Evolutionary conservation across 1,140 invertebrate genomes (phyloP).

Genomic region (Meloidogyne hapla): DNA sequence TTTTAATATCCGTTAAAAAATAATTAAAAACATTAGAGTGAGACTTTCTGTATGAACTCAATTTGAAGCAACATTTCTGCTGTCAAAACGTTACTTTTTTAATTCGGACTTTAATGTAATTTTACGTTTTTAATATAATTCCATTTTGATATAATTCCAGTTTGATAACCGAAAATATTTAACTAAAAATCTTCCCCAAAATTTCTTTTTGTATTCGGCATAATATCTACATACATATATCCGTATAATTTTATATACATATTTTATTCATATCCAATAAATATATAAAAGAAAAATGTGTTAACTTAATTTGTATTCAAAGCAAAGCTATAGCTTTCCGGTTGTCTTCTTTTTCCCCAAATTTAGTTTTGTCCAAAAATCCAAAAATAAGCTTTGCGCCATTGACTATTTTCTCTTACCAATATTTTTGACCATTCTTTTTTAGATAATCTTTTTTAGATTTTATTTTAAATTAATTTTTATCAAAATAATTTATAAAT

Average conservation of each 20-base stretch:
- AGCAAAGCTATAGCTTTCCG: neutral
- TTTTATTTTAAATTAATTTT: neutral
- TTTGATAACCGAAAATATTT: too few species aligned
- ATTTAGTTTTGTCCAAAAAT: conserved; percentile 5
- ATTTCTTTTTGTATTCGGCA: too few species aligned
- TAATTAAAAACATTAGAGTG: neutral
- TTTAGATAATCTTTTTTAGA: neutral
- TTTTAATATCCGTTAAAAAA: neutral
- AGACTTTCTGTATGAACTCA: neutral
- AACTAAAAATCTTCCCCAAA: too few species aligned
- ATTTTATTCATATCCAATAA: too few species aligned
- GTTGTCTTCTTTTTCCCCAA: neutral
- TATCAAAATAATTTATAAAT: too few species aligned
- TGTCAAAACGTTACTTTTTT: conserved; percentile 3
- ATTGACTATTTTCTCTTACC: neutral
- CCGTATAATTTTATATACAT: too few species aligned
- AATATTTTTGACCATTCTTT: neutral
- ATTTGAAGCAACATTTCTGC: neutral
- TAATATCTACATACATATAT: too few species aligned
- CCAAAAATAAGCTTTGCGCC: neutral
- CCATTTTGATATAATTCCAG: too few species aligned
- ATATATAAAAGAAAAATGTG: neutral
- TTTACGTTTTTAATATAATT: too few species aligned
- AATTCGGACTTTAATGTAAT: neutral
- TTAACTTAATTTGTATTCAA: neutral